phyloP scores from a whole-genome alignment of 2,797 vertebrate genomes.

The Brotula barbata region DNA sequence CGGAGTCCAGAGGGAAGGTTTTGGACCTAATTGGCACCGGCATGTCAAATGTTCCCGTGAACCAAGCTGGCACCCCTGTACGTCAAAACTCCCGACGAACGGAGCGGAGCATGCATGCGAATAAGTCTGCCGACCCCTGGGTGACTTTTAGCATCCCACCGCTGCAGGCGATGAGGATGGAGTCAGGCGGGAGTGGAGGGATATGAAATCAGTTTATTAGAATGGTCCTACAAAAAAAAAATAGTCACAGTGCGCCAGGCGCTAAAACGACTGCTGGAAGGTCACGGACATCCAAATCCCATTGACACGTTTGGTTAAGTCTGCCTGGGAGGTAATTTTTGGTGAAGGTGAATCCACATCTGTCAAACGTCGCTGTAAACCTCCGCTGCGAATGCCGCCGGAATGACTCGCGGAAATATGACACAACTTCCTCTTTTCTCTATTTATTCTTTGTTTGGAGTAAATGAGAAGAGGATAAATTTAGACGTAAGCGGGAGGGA shows the following conservation, averaged over 20 bases:
- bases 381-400: too few species aligned
- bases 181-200: conserved; percentile 19
- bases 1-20: conserved; percentile 56
- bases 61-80: conserved; percentile 53
- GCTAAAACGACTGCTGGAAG: conserved; percentile 3
- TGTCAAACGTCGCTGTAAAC: not conserved
- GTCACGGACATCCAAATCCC: conserved; percentile 4
- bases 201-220: conserved; percentile 33
- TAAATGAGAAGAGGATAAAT: conserved; percentile 52
- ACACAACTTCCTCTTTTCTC: too few species aligned
- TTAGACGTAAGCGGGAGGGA: conserved; percentile 58
- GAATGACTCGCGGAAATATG: too few species aligned
- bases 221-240: conserved; percentile 11
- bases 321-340: not conserved
- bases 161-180: conserved; percentile 35
- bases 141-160: conserved; percentile 57
- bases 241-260: not conserved
- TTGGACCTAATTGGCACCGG: conserved; percentile 71
- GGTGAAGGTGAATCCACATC: conserved; percentile 7
- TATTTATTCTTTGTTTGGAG: not conserved
- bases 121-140: conserved; percentile 55
- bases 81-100: conserved; percentile 50
- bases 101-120: conserved; percentile 47
- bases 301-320: not conserved
- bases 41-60: conserved; percentile 64